Conservation (phyloP, 1,140 invertebrate genomes). For the Sitobion miscanthi region DNA sequence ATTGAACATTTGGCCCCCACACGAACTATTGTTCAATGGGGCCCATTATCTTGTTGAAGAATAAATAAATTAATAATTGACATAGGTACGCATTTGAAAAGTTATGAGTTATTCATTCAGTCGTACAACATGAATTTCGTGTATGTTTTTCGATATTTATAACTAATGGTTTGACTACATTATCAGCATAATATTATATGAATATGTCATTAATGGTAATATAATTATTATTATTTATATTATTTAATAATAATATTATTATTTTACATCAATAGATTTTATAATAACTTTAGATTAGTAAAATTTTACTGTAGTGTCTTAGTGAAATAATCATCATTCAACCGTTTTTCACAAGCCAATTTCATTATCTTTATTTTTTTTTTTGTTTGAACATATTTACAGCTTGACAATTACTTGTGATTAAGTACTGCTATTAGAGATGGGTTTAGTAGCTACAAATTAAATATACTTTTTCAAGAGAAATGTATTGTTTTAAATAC, state of each 20-base stretch:
- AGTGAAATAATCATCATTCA: neutral
- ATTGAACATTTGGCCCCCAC: neutral
- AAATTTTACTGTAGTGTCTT: neutral
- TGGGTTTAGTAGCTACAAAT: neutral
- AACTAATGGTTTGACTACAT: neutral
- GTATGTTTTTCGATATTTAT: neutral
- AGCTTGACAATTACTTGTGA: neutral
- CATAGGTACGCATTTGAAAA: neutral
- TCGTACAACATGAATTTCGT: neutral
- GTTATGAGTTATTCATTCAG: neutral
- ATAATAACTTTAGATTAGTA: neutral
- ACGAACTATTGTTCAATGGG: neutral
- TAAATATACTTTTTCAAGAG: neutral
- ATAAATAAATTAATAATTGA: constrained; percentile 5
- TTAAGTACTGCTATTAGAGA: neutral
- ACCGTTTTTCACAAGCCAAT: neutral
- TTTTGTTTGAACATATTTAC: neutral
- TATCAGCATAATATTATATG: neutral
- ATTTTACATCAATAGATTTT: neutral
- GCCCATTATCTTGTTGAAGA: neutral
- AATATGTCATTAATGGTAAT: neutral
- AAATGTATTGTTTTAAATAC: neutral
- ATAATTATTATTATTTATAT: neutral
- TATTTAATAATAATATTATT: neutral
- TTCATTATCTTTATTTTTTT: neutral